Percentiles rank a stretch among this genome's conserved stretches.
Evolutionary conservation across 2,888 invertebrate genomes (phyloP).

Genomic region (Lumbricus terrestris): DNA sequence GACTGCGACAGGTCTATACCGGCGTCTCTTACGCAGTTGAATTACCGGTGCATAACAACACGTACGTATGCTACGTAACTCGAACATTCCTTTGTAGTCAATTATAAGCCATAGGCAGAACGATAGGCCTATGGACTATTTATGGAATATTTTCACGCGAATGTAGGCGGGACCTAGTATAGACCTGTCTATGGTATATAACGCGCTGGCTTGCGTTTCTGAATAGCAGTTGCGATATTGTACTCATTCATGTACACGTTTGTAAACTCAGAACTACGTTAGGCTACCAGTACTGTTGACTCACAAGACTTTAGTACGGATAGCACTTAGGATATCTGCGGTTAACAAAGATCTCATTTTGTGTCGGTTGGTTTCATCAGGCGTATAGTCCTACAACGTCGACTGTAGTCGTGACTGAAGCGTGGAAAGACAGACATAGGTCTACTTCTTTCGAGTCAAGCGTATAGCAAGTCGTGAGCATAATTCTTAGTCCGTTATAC

Average conservation of each 20-base stretch:
- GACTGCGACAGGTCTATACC: neutral
- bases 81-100: neutral
- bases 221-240: neutral
- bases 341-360: neutral
- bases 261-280: neutral
- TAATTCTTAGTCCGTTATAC: no score
- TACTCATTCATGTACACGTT: neutral
- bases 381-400: neutral
- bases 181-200: neutral
- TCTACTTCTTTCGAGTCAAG: neutral
- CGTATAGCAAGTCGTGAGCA: neutral
- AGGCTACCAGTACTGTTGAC: neutral
- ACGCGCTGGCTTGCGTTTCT: neutral
- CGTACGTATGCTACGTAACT: neutral
- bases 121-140: no score
- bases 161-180: neutral
- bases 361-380: neutral
- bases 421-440: neutral
- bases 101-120: neutral
- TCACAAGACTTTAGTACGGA: neutral
- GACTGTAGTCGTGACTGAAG: neutral
- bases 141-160: neutral
- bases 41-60: neutral
- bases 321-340: neutral
- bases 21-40: neutral